Evolutionary conservation across 1,140 invertebrate genomes (phyloP), one percentile per base, ranked within the genome.

Genomic region (Procambarus clarkii): DNA sequence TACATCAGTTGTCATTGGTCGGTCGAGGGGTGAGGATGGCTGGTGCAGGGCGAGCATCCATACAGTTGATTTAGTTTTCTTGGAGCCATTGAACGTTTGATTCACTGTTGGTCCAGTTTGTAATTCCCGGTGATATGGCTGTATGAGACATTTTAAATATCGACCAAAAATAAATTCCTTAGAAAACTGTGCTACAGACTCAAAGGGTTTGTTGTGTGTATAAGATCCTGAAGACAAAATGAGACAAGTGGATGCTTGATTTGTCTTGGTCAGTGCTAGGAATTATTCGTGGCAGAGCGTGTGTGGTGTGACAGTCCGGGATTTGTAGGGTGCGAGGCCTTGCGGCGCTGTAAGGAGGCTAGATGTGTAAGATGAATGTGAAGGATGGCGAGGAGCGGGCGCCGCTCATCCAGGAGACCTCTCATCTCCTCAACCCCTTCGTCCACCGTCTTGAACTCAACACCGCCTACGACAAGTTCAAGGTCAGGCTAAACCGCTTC

Each of bases 401-500:
- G 18, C 90, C 90, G 13, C 21, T 91, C 5, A 91, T 91, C 24
- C 64, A 91, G 78, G 90, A 91, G 79, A 91, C 90, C 0, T 58
- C 77, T 44, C 84, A 96, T 93, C 94, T 97, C 89, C 93, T 97
- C 93, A 98, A 98, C 95, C 97, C 97, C 60, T 98, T 98, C 94
- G 97, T 97, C 64, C 97, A 98, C 94, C 97, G 96, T 93, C 95
- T 98, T 94, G 97, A 97, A 95, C 95, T 98, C 94, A 96, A 97
- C 94, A 97, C 96, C 93, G 97, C 96, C 92, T 97, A 97, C 94
- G 97, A 98, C 94, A 97, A 97, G 95, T 96, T 97, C 94, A 97
- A 97, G 96, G 97, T 97, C 95, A 95, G 69, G 5, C 34, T 5
- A 74, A 34, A 21, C 34, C 34, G 34, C 34, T 34, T 34, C 34